Conservation (phyloP, 2,797 vertebrate genomes). For the Scarus forsteni region DNA sequence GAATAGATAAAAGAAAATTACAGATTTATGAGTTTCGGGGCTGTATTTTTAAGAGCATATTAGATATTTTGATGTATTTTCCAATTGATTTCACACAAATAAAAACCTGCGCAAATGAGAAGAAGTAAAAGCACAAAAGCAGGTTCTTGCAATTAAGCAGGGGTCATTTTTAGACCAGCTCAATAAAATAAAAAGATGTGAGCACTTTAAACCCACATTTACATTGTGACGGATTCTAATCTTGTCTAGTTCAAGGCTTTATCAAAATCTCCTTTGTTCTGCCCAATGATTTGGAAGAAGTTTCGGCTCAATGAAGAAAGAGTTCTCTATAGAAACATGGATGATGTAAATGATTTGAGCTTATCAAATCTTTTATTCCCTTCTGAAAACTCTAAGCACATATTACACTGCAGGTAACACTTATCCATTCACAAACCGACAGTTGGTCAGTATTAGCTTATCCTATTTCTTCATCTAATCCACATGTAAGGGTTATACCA, state of each 20-base stretch:
- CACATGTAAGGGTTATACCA: too few species aligned
- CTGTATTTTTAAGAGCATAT: too few species aligned
- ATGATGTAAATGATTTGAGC: too few species aligned
- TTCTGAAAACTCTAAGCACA: too few species aligned
- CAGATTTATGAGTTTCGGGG: not conserved
- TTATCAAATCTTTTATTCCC: too few species aligned
- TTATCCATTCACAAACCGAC: too few species aligned
- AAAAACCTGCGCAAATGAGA: not conserved
- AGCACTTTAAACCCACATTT: not conserved
- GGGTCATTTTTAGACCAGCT: not conserved
- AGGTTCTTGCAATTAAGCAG: not conserved
- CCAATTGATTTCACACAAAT: not conserved
- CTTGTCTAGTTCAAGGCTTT: not conserved
- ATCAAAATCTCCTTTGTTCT: not conserved
- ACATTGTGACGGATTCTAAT: not conserved
- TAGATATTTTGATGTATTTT: too few species aligned
- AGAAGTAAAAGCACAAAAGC: too few species aligned
- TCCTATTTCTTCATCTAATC: too few species aligned
- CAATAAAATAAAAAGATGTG: not conserved
- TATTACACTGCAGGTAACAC: too few species aligned
- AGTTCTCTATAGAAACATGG: not conserved
- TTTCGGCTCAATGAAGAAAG: not conserved
- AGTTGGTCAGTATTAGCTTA: too few species aligned
- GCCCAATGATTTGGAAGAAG: not conserved
- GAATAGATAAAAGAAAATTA: not conserved